Evolutionary conservation across 2,888 invertebrate genomes (phyloP), one percentile per base, ranked within the genome.

Genomic region (Troides helena): DNA sequence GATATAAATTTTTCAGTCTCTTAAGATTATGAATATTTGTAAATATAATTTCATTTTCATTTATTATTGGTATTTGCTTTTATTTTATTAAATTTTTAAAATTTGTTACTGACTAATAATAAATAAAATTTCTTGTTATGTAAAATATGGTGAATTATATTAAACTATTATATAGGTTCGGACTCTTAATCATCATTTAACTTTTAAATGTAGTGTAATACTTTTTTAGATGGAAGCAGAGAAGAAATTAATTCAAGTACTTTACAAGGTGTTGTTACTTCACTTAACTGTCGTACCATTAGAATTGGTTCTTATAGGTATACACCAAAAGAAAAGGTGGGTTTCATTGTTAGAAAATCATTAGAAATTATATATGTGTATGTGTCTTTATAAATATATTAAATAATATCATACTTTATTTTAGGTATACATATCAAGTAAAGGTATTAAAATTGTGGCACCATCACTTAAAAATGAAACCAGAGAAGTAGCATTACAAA

Each of bases 241-340:
- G 93, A 93, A 77, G 93, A 93, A 76, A 80, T 93, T 23, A 83
- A 86, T 56, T 93, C 93, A 72, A 84, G 80, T 60, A 76, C 83
- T 69, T 85, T 84, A 74, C 86, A 93, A 74, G 90, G 92, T 62
- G 80, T 93, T 64, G 92, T 92, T 67, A 94, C 94, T n/a, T 86
- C 93, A 62, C 80, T 97, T 17, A 87, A 91, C 23, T 97, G 97
- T 85, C 94, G 96, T 75, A 96, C 96, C 25, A 95, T 98, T 69
- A 94, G 98, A 74, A 95, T 98, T 82, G 98, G 98, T 57, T 96
- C 97, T 21, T 96, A 97, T 83, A 95, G 96, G 89, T 96, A 95
- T 80, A 93, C 95, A 74, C 96, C 97, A 39, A 94, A 93, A 72
- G 96, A 96, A 82, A 94, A 95, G 86, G 95, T 97, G 85, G 67